A percentile compares a stretch with the other conserved stretches of the same genome.
phyloP scores from a whole-genome alignment of 2,888 invertebrate species.

The Neoitamus cyanurus region DNA sequence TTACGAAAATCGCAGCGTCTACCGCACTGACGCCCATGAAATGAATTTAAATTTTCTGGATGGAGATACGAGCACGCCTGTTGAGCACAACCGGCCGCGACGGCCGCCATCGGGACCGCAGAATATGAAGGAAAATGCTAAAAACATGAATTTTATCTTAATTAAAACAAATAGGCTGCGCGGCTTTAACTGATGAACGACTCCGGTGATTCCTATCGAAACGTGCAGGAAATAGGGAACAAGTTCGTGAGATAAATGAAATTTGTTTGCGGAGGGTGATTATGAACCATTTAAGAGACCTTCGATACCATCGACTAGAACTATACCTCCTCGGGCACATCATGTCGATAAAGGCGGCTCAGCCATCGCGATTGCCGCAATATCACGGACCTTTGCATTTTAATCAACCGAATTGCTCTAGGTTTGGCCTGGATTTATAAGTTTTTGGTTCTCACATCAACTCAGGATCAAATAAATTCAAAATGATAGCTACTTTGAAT shows the following conservation, averaged over 20 bases:
- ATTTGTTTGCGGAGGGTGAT: conserved; percentile 14
- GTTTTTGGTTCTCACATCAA: not conserved
- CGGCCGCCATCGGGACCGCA: not conserved
- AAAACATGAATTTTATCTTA: conserved; percentile 34
- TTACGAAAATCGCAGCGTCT: not conserved
- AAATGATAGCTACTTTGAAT: not conserved
- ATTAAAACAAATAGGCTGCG: conserved; percentile 18
- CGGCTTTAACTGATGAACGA: conserved; percentile 25
- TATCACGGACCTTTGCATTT: not conserved
- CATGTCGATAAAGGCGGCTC: conserved; percentile 16
- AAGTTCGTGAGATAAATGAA: conserved; percentile 32
- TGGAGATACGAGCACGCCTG: not conserved
- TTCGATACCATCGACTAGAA: not conserved
- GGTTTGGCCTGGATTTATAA: not conserved
- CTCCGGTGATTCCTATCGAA: conserved; percentile 24
- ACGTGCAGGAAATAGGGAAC: conserved; percentile 5
- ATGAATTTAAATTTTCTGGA: conserved; percentile 6
- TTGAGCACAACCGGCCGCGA: not conserved
- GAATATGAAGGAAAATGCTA: not conserved
- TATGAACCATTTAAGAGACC: not conserved
- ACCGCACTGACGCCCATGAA: not conserved
- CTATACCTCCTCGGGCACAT: conserved; percentile 11
- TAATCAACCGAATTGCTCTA: not conserved
- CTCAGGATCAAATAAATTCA: not conserved
- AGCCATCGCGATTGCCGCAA: not conserved